Percentiles rank a stretch among this genome's conserved stretches.
phyloP scores from a whole-genome alignment of 1,140 invertebrate genomes.

The Galleria mellonella region DNA sequence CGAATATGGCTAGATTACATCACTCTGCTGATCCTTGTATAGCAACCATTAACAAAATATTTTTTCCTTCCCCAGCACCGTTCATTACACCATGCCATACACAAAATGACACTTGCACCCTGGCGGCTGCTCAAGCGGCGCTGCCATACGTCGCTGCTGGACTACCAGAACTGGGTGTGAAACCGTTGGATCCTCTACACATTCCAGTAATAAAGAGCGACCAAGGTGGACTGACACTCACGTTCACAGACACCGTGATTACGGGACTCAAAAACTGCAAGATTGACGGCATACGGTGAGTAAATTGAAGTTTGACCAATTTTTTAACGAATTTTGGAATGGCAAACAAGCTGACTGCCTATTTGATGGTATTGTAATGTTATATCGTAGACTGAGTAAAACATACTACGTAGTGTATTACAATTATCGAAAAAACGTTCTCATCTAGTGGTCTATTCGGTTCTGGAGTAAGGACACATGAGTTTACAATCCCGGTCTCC shows the following conservation, averaged over 20 bases:
- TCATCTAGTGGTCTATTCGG: too few relatives aligned
- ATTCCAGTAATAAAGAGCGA: slow-evolving; percentile 34
- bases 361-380: too few relatives aligned
- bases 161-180: slow-evolving; percentile 35
- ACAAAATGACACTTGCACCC: slow-evolving; percentile 31
- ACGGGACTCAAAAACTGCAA: slow-evolving; percentile 39
- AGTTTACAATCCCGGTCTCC: too few relatives aligned
- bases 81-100: slow-evolving; percentile 45
- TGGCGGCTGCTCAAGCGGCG: slow-evolving; percentile 34
- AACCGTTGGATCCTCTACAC: slow-evolving; percentile 40
- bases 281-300: slow-evolving; percentile 42
- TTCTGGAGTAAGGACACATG: too few relatives aligned
- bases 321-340: neutral
- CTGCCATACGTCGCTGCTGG: slow-evolving; percentile 38
- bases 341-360: too few relatives aligned
- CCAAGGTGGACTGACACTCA: slow-evolving; percentile 36
- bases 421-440: too few relatives aligned
- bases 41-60: neutral
- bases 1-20: too few relatives aligned
- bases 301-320: too few relatives aligned
- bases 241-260: slow-evolving; percentile 45
- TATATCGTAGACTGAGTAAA: too few relatives aligned
- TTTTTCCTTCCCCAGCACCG: slow-evolving; percentile 7
- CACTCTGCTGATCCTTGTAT: too few relatives aligned
- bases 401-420: too few relatives aligned